Percentiles rank a stretch among this genome's conserved stretches.
phyloP scores from a whole-genome alignment of 2,113 vertebrate genomes.

The Hoplias malabaricus region DNA sequence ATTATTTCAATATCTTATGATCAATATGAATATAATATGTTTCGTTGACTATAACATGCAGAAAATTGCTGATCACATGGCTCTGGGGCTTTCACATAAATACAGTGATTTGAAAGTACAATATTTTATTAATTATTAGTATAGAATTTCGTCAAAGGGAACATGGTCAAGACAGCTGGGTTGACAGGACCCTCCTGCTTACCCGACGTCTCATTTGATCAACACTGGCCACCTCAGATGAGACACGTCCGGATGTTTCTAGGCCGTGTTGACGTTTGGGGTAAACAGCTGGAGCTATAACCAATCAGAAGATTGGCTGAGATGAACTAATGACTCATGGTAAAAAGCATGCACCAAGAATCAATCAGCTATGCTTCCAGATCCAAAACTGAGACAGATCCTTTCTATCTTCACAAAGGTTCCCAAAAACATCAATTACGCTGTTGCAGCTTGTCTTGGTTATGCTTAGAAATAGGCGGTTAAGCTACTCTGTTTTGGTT shows the following conservation, averaged over 20 bases:
- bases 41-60: too few species aligned
- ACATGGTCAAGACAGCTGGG: too few species aligned
- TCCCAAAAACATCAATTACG: constrained; percentile 21
- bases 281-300: constrained; percentile 22
- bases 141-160: too few species aligned
- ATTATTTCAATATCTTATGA: too few species aligned
- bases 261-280: constrained; percentile 2
- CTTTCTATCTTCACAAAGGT: constrained; percentile 3
- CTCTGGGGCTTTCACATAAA: too few species aligned
- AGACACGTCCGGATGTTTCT: constrained; percentile 20
- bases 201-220: constrained; percentile 24
- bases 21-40: too few species aligned
- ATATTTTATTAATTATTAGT: too few species aligned
- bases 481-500: constrained; percentile 11
- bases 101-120: too few species aligned
- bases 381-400: background rate
- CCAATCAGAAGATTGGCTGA: background rate
- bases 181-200: constrained; percentile 8
- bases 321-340: background rate
- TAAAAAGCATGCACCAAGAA: background rate
- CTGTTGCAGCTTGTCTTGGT: constrained; percentile 13
- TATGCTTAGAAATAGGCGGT: constrained; percentile 20
- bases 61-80: too few species aligned
- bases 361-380: background rate
- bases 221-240: background rate